Evolutionary conservation across 2,113 vertebrate species (phyloP).

Genomic region (Catharus minimus): DNA sequence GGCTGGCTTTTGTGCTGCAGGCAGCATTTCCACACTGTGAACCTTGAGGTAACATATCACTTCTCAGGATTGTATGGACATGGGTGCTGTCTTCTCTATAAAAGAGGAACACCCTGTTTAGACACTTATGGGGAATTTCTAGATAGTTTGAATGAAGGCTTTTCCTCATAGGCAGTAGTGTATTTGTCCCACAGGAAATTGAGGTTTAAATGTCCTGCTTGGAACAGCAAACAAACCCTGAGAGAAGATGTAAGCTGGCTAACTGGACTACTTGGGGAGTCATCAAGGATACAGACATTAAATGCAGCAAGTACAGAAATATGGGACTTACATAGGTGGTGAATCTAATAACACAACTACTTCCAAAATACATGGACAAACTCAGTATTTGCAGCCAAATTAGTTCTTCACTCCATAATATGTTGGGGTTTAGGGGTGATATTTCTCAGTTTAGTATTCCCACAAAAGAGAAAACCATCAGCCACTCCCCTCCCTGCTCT

Average conservation of each 20-base stretch:
- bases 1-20: not conserved
- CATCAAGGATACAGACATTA: not conserved
- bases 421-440: not conserved
- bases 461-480: not conserved
- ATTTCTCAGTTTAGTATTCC: not conserved
- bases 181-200: not conserved
- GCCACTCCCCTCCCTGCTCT: not conserved
- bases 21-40: not conserved
- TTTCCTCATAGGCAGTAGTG: not conserved
- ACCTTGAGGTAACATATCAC: not conserved
- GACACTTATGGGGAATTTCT: not conserved
- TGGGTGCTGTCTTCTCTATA: fast-evolving
- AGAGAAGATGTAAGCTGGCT: not conserved
- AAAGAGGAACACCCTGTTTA: not conserved
- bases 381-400: not conserved
- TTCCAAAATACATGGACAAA: not conserved
- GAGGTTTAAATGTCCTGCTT: not conserved
- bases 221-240: not conserved
- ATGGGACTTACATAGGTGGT: not conserved
- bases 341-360: not conserved
- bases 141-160: not conserved
- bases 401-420: not conserved
- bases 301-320: not conserved
- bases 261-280: not conserved
- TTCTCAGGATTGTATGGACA: not conserved